Evolutionary conservation across 2,888 invertebrate species (phyloP), one percentile per base, ranked within the genome.

Genomic region (Vanessa cardui): DNA sequence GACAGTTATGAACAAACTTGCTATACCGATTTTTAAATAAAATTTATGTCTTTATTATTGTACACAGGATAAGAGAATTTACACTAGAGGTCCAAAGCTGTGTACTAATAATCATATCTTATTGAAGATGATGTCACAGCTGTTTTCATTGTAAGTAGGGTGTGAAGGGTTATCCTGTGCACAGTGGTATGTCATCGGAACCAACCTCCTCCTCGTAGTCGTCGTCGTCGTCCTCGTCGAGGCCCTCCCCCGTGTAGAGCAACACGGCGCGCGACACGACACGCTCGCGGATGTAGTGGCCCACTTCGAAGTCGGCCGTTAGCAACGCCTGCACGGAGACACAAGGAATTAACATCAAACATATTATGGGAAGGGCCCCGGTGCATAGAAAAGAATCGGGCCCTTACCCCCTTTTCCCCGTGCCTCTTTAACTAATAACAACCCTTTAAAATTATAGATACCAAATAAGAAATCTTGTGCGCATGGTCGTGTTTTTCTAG

Each of bases 261-360:
- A 99, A 95, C 64, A 99, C 97, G 68, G 99, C 99, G 84, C 98
- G 96, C n/a, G 99, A 99, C 73, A 99, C 96, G 75, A 99, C 96
- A 75, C 99, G 95, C 89, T 99, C 99, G 78, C 99, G 96, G 84
- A 99, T 96, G 89, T 98, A 98, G 92, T 99, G 99, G 4, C 99
- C 99, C 86, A 99, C 97, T 94, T 99, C 99, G 90, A 98, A 99
- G 93, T 99, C 99, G 64, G 97, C 96, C 12, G 98, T 97, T 74
- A 99, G 92, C 76, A 98, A 93, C 76, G 96, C 95, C 89, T 94
- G 81, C 8, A 33, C 12, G 12, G 39, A 12, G 12, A 26, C 9
- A 39, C 12, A 12, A 4, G 3, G 39, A 12, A 39, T 39, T 39
- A 12, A 39, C 39, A 39, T 39, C 39, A 9, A 2, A 39, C 3